Conservation (phyloP, 2,797 vertebrate species). For the Rhynchotus rufescens region DNA sequence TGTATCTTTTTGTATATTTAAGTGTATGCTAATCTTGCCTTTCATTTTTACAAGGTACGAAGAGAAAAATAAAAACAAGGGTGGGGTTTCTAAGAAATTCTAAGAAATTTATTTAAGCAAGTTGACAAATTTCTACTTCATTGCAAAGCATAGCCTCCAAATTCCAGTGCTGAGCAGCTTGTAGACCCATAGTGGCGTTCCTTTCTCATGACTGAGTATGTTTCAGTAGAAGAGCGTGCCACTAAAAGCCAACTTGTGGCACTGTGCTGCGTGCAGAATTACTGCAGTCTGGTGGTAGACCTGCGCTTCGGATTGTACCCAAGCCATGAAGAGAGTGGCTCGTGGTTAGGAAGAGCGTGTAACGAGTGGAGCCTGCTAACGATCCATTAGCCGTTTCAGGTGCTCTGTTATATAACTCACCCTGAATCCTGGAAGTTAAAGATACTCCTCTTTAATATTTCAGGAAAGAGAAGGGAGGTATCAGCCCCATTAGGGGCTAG, state of each 20-base stretch:
- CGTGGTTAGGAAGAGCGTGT: conserved; percentile 23
- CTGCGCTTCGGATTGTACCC: conserved; percentile 52
- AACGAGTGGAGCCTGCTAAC: conserved; percentile 30
- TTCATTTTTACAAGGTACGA: conserved; percentile 74
- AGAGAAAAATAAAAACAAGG: conserved; percentile 49
- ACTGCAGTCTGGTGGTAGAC: conserved; percentile 61
- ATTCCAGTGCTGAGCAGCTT: conserved; percentile 47
- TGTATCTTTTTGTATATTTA: conserved; percentile 81
- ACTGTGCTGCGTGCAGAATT: conserved; percentile 53
- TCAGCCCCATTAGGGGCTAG: not conserved
- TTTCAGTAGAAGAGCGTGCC: conserved; percentile 7
- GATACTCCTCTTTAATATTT: conserved; percentile 8
- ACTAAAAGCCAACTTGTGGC: not conserved
- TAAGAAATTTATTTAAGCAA: conserved; percentile 58
- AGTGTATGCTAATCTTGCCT: conserved; percentile 72
- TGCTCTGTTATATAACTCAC: not conserved
- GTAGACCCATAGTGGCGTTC: conserved; percentile 51
- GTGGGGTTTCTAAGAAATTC: conserved; percentile 68
- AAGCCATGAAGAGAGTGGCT: not conserved
- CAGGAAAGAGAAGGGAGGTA: conserved; percentile 5
- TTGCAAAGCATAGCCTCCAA: conserved; percentile 67
- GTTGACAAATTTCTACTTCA: conserved; percentile 68
- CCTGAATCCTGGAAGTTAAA: conserved; percentile 35
- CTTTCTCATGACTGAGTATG: conserved; percentile 52
- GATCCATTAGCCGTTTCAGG: conserved; percentile 44